Evolutionary conservation across 2,888 invertebrate species (phyloP), one percentile per base, ranked within the genome.

Genomic region (Ophraella communa): DNA sequence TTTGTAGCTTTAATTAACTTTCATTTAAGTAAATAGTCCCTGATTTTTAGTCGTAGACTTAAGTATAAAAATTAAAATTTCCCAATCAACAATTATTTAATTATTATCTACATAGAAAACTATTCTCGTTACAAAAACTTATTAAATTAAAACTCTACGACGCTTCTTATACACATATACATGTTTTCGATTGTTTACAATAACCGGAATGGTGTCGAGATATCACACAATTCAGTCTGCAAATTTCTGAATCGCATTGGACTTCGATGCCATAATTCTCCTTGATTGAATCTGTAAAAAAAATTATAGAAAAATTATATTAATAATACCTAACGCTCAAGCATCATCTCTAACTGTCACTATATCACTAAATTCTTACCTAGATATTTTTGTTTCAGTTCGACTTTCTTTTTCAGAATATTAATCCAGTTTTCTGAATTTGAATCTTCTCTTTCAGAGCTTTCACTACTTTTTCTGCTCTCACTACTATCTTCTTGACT

Each of bases 231-330:
- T 17, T 30, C 5, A 56, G 33, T 51, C 51, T 51, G 24, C 59
- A 59, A 3, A 47, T 18, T 51, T 59, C 39, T 18, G 39, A 17
- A 18, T 59, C 59, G 17, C 59, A 59, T 2, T 18, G 8, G 8
- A 23, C 21, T 5, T 42, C 33, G 20, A 60, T 21, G 18, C 60
- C 60, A 52, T 60, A 51, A 1, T 53, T 30, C n/a, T 35, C 21
- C 23, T 60, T 60, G 3, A 60, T 44, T 18, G 4, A 18, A 24
- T 60, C 60, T 60, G 27, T n/a, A 59, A 60, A 17, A 44, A 47
- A 59, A 51, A 42, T n/a, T n/a, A n/a, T n/a, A n/a, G n/a, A n/a
- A n/a, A n/a, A n/a, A n/a, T n/a, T n/a, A n/a, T n/a, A n/a, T n/a
- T n/a, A n/a, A n/a, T n/a, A n/a, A n/a, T n/a, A n/a, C n/a, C n/a